These are phyloP conservation scores for Lepus americanus DNA, from an alignment of 2,113 vertebrate genomes.

Conservation along the genomic window DNA sequence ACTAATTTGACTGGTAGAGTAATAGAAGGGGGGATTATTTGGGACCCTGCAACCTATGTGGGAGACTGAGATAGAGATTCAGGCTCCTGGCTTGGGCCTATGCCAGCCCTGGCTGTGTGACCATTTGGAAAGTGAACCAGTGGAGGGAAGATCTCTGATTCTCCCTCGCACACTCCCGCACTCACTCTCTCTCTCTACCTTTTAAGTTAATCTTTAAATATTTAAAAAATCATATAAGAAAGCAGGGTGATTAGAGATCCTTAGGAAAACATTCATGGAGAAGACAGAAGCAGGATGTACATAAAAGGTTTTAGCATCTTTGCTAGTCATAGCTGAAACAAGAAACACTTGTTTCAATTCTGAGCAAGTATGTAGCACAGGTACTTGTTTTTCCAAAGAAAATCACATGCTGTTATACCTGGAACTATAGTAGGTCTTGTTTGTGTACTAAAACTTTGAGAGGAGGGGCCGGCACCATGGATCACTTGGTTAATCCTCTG, in stretches of 20 bases:
- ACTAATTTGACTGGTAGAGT: too few relatives aligned
- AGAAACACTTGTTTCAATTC: neutral
- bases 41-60: too few relatives aligned
- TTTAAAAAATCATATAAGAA: neutral
- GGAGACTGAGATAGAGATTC: too few relatives aligned
- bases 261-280: neutral
- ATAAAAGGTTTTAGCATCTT: neutral
- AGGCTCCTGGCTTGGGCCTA: too few relatives aligned
- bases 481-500: too few relatives aligned
- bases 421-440: neutral
- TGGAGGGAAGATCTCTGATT: neutral
- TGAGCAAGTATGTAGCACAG: neutral
- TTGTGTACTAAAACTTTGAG: neutral
- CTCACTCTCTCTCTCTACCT: too few relatives aligned
- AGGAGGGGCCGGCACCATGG: neutral
- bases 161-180: too few relatives aligned
- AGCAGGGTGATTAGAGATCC: neutral
- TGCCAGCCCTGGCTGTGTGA: too few relatives aligned
- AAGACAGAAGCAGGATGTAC: neutral
- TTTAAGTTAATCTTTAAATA: too few relatives aligned
- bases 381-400: neutral
- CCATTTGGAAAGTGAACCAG: neutral
- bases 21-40: too few relatives aligned
- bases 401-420: neutral
- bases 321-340: neutral